Conservation (phyloP, 2,113 vertebrate species). For the Oryzias celebensis region DNA sequence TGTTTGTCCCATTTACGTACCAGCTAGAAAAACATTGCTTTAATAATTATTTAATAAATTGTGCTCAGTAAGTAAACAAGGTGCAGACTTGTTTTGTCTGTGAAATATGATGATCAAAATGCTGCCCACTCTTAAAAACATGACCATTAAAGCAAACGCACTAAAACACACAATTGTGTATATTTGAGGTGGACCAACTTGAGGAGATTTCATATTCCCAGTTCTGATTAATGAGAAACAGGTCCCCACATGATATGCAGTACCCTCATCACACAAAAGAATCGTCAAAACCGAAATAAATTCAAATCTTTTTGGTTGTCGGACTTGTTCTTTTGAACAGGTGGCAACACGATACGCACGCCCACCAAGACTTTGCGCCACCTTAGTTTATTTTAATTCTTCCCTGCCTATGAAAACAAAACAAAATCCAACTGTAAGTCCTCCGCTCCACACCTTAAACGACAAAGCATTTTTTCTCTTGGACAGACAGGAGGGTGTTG, state of each 20-base stretch:
- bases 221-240: neutral
- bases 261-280: conserved; percentile 22
- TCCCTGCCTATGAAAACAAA: conserved; percentile 7
- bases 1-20: no score
- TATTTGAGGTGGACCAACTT: neutral
- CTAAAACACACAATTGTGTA: conserved; percentile 18
- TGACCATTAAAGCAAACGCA: conserved; percentile 30
- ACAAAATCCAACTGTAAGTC: conserved; percentile 7
- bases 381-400: conserved; percentile 34
- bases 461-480: neutral
- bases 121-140: conserved; percentile 18
- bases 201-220: neutral
- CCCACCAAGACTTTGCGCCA: conserved; percentile 25
- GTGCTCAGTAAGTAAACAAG: conserved; percentile 20
- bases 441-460: neutral
- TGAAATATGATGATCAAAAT: conserved; percentile 48
- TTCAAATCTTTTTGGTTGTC: conserved; percentile 31
- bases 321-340: conserved; percentile 19
- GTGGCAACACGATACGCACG: conserved; percentile 36
- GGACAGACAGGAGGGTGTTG: neutral
- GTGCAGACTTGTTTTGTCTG: conserved; percentile 55
- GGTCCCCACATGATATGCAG: neutral
- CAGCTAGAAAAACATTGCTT: no score
- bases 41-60: no score
- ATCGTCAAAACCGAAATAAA: conserved; percentile 21